Percentiles rank a stretch among this genome's conserved stretches.
phyloP scores from a whole-genome alignment of 2,888 invertebrate species.

The Torymus tubicola region DNA sequence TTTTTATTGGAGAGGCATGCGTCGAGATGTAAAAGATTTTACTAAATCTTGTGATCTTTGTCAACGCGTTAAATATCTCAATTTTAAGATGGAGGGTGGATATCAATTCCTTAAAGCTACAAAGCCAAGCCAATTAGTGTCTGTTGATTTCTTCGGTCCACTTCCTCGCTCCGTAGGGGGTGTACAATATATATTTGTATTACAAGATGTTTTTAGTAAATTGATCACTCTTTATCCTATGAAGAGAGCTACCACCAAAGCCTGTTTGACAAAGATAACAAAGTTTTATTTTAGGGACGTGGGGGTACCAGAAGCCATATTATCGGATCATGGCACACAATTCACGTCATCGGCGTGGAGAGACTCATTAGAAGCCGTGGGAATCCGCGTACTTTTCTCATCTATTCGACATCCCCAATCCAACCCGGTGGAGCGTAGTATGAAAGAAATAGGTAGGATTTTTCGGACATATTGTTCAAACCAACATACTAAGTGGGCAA shows the following conservation, averaged over 20 bases:
- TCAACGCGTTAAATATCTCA: conserved; percentile 38
- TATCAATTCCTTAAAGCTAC: neutral
- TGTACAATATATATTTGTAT: conserved; percentile 37
- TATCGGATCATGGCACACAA: conserved; percentile 35
- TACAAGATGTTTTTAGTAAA: conserved; percentile 29
- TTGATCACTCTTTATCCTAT: conserved; percentile 23
- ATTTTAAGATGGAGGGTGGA: conserved; percentile 19
- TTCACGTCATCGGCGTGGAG: conserved; percentile 30
- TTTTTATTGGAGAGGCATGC: conserved; percentile 25
- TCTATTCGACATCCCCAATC: conserved; percentile 59
- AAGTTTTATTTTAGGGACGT: conserved; percentile 1
- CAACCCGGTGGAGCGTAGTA: conserved; percentile 57
- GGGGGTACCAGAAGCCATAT: conserved; percentile 1
- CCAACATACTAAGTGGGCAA: conserved; percentile 54
- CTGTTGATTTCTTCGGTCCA: conserved; percentile 42
- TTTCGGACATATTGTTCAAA: conserved; percentile 56
- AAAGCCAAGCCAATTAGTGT: neutral
- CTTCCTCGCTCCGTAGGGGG: conserved; percentile 1
- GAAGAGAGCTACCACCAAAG: conserved; percentile 13
- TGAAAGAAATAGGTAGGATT: conserved; percentile 58
- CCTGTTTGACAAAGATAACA: conserved; percentile 2
- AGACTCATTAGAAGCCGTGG: neutral
- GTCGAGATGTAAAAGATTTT: conserved; percentile 5
- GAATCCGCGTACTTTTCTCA: conserved; percentile 23
- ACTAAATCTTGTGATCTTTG: conserved; percentile 32